Base-by-base conservation (phyloP, 2,797 vertebrate genomes). In the Myotis planiceps region DNA sequence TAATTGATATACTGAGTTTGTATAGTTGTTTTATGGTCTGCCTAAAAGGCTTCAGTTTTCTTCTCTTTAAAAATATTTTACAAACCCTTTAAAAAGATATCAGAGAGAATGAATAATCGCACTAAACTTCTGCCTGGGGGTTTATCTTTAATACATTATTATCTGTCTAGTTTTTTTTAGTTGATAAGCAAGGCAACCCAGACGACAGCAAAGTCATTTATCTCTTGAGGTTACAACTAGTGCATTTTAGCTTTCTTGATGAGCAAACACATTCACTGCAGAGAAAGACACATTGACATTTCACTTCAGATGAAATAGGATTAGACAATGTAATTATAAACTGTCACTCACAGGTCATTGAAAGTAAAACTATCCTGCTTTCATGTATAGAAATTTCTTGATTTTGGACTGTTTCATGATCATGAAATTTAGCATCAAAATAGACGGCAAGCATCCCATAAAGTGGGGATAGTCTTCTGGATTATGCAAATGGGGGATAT, bases 71-170 rank as follows among this genome's bases (percentile, higher is more conserved):
- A 29, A 89, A 69, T 6, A 89, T 58, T 37, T 88, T 90, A 9
- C 1, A 81, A 32, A 74, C 42, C 6, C 15, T 90, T 8, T 3
- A 27, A 96, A 49, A 9, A 47, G 10, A 16, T 96, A 88, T 87
- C 6, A 75, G 6, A 87, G 21, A 97, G 12, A 58, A 60, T 87
- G 47, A 47, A 66, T 83, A 97, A 65, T 10, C 51, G 92, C 8
- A 80, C 47, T 88, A 80, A 84, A 92, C 32, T 95, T 94, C 32
- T 95, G 92, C 34, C 47, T 90, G 23, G 92, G 65, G 72, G 34
- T 16, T 97, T 32, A 82, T 97, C 58, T 76, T 96, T 96, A 85
- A 66, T 96, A 92, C 34, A 65, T 96, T 96, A 94, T 51, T 83
- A 55, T 85, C 34, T 86, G 78, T 71, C 47, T 90, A 88, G 1